Evolutionary conservation across 2,888 invertebrate species (phyloP), one percentile per base, ranked within the genome.

Genomic region (Pristionchus arcanus): DNA sequence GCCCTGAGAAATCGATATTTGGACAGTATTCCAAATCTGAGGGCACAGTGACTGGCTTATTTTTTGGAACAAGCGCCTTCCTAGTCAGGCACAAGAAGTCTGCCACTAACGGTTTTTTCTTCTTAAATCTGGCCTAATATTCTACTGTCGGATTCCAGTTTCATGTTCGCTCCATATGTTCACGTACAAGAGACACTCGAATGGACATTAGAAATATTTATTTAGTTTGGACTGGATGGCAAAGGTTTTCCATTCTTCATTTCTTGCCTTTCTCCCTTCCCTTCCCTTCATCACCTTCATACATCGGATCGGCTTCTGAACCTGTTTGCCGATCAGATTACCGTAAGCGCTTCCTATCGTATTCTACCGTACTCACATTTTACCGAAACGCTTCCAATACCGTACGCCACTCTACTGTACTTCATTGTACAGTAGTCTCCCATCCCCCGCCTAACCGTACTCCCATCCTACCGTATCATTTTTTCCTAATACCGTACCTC

Each of bases 1-100:
- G 59, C 74, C 87, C 87, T 87, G 68, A 16, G 34, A 16, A 68
- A 87, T 87, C 34, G 37, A 25, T 37, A 31, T 37, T 11, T 21
- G 2, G 11, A 74, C 25, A 19, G 74, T 25, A 63, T 9, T 3
- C 63, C n/a, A 21, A 59, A 19, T 59, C 59, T 49, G 3, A 49
- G 7, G 13, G 42, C 9, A 42, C 3, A 42, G 42, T 42, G 9
- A n/a, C n/a, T n/a, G n/a, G n/a, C n/a, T n/a, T n/a, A n/a, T n/a
- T n/a, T n/a, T n/a, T n/a, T n/a, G n/a, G n/a, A n/a, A n/a, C n/a
- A n/a, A n/a, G n/a, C n/a, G n/a, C n/a, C n/a, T n/a, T n/a, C n/a
- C n/a, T n/a, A n/a, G n/a, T n/a, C n/a, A n/a, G n/a, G n/a, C n/a
- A n/a, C n/a, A n/a, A n/a, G n/a, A n/a, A n/a, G n/a, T n/a, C n/a